Percentiles rank a stretch among this genome's conserved stretches.
phyloP scores from a whole-genome alignment of 2,888 invertebrate species.

The Sinopyrophorus schimmeli region DNA sequence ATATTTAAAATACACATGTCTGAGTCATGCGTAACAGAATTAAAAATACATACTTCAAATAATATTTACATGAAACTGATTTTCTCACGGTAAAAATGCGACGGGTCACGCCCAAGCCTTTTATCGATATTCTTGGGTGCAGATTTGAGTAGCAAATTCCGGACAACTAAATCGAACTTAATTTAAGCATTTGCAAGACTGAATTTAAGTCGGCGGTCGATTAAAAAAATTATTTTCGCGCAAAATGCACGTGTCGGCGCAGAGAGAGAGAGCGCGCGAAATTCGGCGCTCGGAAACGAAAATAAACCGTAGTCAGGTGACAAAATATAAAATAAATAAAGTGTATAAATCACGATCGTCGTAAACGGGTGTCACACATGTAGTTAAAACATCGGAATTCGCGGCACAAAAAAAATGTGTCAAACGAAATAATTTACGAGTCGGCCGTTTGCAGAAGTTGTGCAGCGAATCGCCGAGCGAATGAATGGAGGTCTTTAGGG shows the following conservation, averaged over 20 bases:
- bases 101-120: too few species aligned
- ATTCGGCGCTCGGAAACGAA: neutral
- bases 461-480: conserved; percentile 35
- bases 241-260: conserved; percentile 8
- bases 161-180: too few species aligned
- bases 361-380: conserved; percentile 27
- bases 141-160: too few species aligned
- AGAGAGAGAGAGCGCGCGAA: conserved; percentile 2
- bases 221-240: too few species aligned
- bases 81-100: too few species aligned
- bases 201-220: too few species aligned
- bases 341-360: conserved; percentile 23
- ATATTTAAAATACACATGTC: too few species aligned
- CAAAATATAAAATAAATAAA: conserved; percentile 27
- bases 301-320: conserved; percentile 27
- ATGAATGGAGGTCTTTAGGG: conserved; percentile 37
- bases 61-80: too few species aligned
- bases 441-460: conserved; percentile 38
- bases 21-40: too few species aligned
- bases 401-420: conserved; percentile 33
- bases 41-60: too few species aligned
- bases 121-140: too few species aligned
- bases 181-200: too few species aligned
- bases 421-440: conserved; percentile 39
- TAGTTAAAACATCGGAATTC: conserved; percentile 33